Evolutionary conservation across 2,888 invertebrate genomes (phyloP).

Genomic region (Schizaphis graminum): DNA sequence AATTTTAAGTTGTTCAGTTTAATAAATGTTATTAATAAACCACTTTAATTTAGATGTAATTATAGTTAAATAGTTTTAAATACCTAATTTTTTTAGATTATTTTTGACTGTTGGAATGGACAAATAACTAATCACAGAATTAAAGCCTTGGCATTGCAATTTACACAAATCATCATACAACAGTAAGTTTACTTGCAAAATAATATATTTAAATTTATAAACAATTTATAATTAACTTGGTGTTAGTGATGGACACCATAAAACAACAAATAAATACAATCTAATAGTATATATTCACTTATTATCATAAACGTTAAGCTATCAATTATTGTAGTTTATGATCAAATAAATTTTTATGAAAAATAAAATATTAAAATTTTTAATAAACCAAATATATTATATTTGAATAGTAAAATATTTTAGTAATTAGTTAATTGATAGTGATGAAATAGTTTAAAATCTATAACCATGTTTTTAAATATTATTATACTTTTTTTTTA

Average conservation of each 20-base stretch:
- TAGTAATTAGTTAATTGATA: background rate
- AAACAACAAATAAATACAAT: background rate
- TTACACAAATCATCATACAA: conserved; percentile 84
- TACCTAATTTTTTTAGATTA: conserved; percentile 71
- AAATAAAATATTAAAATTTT: background rate
- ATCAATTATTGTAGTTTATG: background rate
- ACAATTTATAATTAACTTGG: background rate
- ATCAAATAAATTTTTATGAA: background rate
- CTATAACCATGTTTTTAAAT: background rate
- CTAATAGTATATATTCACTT: background rate
- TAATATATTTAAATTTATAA: background rate
- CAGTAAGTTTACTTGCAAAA: conserved; percentile 75
- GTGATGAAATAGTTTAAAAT: background rate
- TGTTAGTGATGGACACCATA: background rate
- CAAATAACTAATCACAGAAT: conserved; percentile 86
- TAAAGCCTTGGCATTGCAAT: conserved; percentile 85
- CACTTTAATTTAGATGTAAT: background rate
- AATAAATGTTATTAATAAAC: background rate
- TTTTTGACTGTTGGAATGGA: conserved; percentile 90
- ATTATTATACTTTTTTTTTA: conserved; percentile 59
- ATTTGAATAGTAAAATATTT: background rate
- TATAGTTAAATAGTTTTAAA: background rate
- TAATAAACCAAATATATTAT: background rate
- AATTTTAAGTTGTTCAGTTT: background rate
- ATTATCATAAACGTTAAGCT: background rate